Conservation (phyloP, 1,140 invertebrate species). For the Argopecten irradians region DNA sequence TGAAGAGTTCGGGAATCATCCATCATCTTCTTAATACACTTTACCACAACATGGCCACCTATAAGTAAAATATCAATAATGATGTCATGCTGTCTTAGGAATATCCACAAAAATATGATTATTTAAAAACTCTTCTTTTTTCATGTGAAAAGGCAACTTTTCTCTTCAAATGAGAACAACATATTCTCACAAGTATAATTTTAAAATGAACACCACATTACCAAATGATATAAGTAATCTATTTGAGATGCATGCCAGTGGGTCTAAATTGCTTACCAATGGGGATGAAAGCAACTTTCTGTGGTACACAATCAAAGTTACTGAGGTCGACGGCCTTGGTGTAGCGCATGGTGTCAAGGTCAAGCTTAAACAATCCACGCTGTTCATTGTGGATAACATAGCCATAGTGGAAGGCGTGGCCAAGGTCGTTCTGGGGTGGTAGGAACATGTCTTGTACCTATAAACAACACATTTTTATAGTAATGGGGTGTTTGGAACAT, state of each 20-base stretch:
- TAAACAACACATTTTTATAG: conserved; percentile 32
- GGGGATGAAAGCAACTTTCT: conserved; percentile 84
- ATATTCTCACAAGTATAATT: too few relatives aligned
- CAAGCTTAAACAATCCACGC: conserved; percentile 86
- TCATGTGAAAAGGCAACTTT: too few relatives aligned
- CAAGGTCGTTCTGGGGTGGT: conserved; percentile 82
- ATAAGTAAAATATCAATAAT: conserved; percentile 33
- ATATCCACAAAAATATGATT: neutral
- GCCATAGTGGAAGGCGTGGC: conserved; percentile 85
- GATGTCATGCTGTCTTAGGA: too few relatives aligned
- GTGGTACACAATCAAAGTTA: conserved; percentile 86
- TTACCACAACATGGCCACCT: conserved; percentile 87
- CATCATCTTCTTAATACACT: conserved; percentile 80
- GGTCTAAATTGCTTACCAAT: conserved; percentile 81
- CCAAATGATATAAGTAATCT: too few relatives aligned
- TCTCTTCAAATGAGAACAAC: too few relatives aligned
- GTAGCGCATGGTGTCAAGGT: conserved; percentile 86
- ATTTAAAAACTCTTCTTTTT: too few relatives aligned
- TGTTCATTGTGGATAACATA: conserved; percentile 87
- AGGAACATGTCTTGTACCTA: conserved; percentile 83
- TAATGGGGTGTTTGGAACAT: neutral
- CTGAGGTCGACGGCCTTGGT: conserved; percentile 86
- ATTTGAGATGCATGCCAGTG: neutral
- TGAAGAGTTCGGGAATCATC: conserved; percentile 75
- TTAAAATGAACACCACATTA: too few relatives aligned